phyloP scores from a whole-genome alignment of 2,797 vertebrate genomes.

The Leptatherina wallacei region DNA sequence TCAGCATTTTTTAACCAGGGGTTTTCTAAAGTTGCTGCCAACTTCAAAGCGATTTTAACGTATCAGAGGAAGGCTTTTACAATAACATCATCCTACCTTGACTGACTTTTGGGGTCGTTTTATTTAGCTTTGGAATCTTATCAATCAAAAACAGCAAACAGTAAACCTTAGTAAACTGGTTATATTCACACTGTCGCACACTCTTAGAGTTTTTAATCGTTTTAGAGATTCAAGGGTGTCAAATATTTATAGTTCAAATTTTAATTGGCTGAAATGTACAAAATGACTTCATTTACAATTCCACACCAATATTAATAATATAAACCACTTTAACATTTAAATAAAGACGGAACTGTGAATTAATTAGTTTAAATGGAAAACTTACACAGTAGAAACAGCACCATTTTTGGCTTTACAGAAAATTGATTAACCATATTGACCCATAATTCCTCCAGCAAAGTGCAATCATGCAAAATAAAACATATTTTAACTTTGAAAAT shows the following conservation, averaged over 20 bases:
- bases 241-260: slow-evolving; percentile 18
- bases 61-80: slow-evolving; percentile 32
- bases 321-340: background rate
- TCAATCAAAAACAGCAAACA: slow-evolving; percentile 58
- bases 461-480: slow-evolving; percentile 1
- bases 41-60: slow-evolving; percentile 26
- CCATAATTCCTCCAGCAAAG: background rate
- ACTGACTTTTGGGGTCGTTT: slow-evolving; percentile 48
- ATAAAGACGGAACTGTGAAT: slow-evolving; percentile 11
- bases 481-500: background rate
- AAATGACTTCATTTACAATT: too few relatives aligned
- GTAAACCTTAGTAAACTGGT: slow-evolving; percentile 42
- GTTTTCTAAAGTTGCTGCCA: slow-evolving; percentile 52
- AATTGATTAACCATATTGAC: slow-evolving; percentile 5
- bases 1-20: slow-evolving; percentile 44
- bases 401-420: slow-evolving; percentile 2
- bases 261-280: slow-evolving; percentile 25
- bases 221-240: slow-evolving; percentile 33
- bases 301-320: background rate
- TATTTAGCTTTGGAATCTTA: slow-evolving; percentile 51
- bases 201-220: slow-evolving; percentile 52
- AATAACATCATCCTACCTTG: slow-evolving; percentile 50
- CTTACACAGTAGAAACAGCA: slow-evolving; percentile 5
- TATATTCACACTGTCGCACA: slow-evolving; percentile 19
- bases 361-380: slow-evolving; percentile 14